Evolutionary conservation across 1,140 invertebrate genomes (phyloP), one percentile per base, ranked within the genome.

Genomic region (Trypoxylus dichotomus): DNA sequence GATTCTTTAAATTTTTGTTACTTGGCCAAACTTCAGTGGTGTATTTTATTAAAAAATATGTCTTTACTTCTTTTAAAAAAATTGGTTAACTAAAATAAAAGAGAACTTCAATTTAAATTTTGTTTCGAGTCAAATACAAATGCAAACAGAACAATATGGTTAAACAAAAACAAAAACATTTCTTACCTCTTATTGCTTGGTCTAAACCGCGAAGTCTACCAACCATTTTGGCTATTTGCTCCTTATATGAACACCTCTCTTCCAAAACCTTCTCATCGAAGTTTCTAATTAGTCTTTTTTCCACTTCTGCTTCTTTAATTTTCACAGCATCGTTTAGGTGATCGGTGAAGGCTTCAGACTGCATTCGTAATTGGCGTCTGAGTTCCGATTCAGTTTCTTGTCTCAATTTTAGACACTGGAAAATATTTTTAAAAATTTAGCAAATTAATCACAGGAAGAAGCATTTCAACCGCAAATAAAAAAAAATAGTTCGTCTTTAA

Each of bases 141-240:
- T n/a, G n/a, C n/a, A n/a, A n/a, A n/a, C n/a, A n/a, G n/a, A n/a
- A n/a, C n/a, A n/a, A n/a, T n/a, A n/a, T n/a, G n/a, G n/a, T n/a
- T n/a, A n/a, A 37, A 58, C 3, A 21, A 10, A 58, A n/a, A 3
- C 47, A 58, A n/a, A n/a, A n/a, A 58, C 6, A 5, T 58, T 58
- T 86, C 90, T 90, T 85, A 97, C 96, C 91, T 89, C 94, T 93
- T 3, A 98, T 88, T 1, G 95, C 95, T 58, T 92, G 88, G 86
- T 98, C 95, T 79, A 98, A 93, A n/a, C 95, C 97, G 78, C 92
- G 91, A 74, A 98, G 87, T 83, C 95, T 92, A 21, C 94, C 94
- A 29, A 96, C 90, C 86, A 96, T 92, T 0, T 90, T 90, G 2
- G 94, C 94, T 13, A 98, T 86, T 84, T 97, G 92, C 63, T 90